Evolutionary conservation across 2,797 vertebrate species (phyloP), one percentile per base, ranked within the genome.

Genomic region (Sebastes steindachneri): DNA sequence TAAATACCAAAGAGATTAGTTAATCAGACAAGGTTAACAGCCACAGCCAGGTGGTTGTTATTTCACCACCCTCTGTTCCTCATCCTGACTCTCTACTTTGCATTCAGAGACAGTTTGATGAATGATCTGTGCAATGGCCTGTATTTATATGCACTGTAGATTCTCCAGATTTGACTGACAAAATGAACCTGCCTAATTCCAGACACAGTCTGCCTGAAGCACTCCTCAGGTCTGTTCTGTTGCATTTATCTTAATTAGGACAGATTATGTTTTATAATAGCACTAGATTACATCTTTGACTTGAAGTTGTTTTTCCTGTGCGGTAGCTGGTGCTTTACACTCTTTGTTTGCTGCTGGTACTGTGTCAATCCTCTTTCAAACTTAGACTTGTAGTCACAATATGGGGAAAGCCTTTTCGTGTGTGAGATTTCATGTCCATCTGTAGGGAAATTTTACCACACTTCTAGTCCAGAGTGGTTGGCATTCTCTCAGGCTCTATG

Each of bases 91-190:
- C 69, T 64, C 64, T 81, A 9, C 51, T 92, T 91, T 92, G 68
- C 84, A 86, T 92, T 57, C 58, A 37, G 62, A 72, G 77, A 88
- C 88, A 75, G 86, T 92, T 89, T 89, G 85, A 90, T 91, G 75
- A 74, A 91, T 89, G 70, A 53, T 53, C 62, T 14, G 12, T 45
- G 19, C 37, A 45, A 4, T 51, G 37, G 70, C 25, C 71, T 75
- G 53, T 9, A 14, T n/a, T 62, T 72, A 8, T 17, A 48, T 48
- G 45, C 45, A 41, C 37, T 41, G 14, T 45, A 53, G 19, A 28
- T n/a, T 54, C 31, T 59, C 54, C 7, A 54, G 19, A 79, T 87
- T 88, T 88, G 88, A 85, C 81, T 84, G 75, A 84, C 68, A 12
- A 62, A 60, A 62, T 48, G 15, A 73, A 72, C 8, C 59, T 11